These are phyloP conservation scores for Perognathus longimembris DNA, from an alignment of 2,113 vertebrate species.

Conservation along the genomic window DNA sequence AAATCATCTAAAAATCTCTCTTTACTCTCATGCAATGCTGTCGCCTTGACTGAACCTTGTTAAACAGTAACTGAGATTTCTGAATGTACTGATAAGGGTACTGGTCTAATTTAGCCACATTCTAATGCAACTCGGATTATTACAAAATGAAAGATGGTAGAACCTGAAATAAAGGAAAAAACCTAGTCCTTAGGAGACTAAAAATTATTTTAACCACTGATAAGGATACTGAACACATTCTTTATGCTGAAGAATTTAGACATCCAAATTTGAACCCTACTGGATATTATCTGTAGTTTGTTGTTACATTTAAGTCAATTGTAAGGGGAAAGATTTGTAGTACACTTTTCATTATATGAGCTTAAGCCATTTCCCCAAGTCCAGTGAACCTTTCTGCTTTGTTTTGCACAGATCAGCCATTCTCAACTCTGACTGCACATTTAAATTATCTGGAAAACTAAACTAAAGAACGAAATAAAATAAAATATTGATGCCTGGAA, in stretches of 20 bases:
- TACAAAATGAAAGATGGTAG: constrained; percentile 7
- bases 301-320: background rate
- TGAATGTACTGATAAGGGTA: background rate
- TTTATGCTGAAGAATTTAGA: constrained; percentile 30
- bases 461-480: background rate
- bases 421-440: background rate
- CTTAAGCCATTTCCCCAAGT: background rate
- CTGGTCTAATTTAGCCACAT: background rate
- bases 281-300: background rate
- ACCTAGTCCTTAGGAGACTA: background rate
- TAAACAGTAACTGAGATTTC: background rate
- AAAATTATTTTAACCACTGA: constrained; percentile 25
- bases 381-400: background rate
- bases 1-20: background rate
- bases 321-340: background rate
- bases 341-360: background rate
- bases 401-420: constrained; percentile 13
- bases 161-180: background rate
- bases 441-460: constrained; percentile 29
- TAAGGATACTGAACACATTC: background rate
- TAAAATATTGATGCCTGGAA: background rate
- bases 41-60: background rate
- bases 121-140: background rate
- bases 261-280: background rate
- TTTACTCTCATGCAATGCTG: background rate